A percentile compares a stretch with the other conserved stretches of the same genome.
Conservation (phyloP, 2,888 invertebrate species). For the Tenthredo distinguenda region DNA sequence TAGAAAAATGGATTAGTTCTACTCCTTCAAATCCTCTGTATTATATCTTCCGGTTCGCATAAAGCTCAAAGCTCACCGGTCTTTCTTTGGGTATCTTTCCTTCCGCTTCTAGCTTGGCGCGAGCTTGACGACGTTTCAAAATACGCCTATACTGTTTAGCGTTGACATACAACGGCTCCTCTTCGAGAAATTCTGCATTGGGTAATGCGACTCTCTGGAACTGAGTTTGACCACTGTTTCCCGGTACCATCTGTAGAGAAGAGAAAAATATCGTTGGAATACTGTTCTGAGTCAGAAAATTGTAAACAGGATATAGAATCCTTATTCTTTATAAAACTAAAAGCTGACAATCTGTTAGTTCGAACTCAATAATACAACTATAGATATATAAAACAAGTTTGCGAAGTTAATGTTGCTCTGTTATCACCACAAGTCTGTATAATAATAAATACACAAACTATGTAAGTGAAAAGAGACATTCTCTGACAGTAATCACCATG, state of each 20-base stretch:
- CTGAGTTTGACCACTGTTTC: slow-evolving; percentile 79
- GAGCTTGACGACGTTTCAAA: slow-evolving; percentile 94
- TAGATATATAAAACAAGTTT: slow-evolving; percentile 3
- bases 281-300: not conserved
- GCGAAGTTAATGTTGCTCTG: slow-evolving; percentile 68
- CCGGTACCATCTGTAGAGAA: slow-evolving; percentile 81
- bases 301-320: not conserved
- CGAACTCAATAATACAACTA: not conserved
- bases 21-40: not conserved
- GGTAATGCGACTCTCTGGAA: slow-evolving; percentile 83
- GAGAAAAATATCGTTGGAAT: not conserved
- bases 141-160: slow-evolving; percentile 99
- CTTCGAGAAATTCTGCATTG: slow-evolving; percentile 87
- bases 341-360: not conserved
- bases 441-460: slow-evolving; percentile 69
- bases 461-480: slow-evolving; percentile 72
- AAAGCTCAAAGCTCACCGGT: slow-evolving; percentile 82
- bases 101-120: slow-evolving; percentile 96
- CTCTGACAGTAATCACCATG: slow-evolving; percentile 82
- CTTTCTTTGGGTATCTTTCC: slow-evolving; percentile 98
- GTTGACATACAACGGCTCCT: slow-evolving; percentile 98
- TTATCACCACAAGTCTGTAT: slow-evolving; percentile 74
- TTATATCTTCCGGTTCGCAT: not conserved
- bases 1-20: slow-evolving; percentile 8
- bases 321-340: not conserved